Percentiles rank a stretch among this genome's conserved stretches.
These are phyloP conservation scores for Novumbra hubbsi DNA, from an alignment of 2,797 vertebrate genomes.

Conservation along the genomic window DNA sequence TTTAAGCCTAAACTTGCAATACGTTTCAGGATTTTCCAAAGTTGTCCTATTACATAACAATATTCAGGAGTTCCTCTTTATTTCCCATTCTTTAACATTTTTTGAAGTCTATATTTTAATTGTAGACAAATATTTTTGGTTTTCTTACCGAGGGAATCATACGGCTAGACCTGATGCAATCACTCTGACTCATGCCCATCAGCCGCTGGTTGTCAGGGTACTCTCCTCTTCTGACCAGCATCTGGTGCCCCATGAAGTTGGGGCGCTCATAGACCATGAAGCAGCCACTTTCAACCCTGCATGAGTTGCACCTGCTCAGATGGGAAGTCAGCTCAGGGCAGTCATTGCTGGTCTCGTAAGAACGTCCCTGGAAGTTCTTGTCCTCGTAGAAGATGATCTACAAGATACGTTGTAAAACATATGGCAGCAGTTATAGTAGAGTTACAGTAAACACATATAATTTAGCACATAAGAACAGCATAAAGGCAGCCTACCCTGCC, in stretches of 20 bases:
- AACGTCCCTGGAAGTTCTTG: slow-evolving; percentile 42
- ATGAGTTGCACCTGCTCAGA: slow-evolving; percentile 47
- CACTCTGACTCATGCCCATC: slow-evolving; percentile 34
- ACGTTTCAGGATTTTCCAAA: no score
- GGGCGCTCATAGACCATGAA: slow-evolving; percentile 43
- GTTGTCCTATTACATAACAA: no score
- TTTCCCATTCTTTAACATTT: background rate
- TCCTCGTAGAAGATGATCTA: slow-evolving; percentile 44
- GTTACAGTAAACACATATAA: background rate
- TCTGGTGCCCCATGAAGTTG: slow-evolving; percentile 48
- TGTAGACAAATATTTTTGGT: no score
- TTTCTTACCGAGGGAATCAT: slow-evolving; percentile 37
- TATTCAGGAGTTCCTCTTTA: no score
- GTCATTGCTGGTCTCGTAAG: slow-evolving; percentile 41
- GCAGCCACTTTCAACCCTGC: slow-evolving; percentile 40
- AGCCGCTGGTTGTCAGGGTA: slow-evolving; percentile 44
- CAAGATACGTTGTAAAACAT: background rate
- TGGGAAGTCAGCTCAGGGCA: slow-evolving; percentile 36
- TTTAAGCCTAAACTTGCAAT: no score
- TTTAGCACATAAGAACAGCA: background rate
- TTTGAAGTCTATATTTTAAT: background rate
- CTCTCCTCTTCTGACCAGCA: slow-evolving; percentile 39
- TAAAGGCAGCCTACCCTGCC: slow-evolving; percentile 34
- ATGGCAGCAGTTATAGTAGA: background rate
- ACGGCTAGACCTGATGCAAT: slow-evolving; percentile 36